Conservation (phyloP, 2,888 invertebrate genomes). For the Apodemia zela region DNA sequence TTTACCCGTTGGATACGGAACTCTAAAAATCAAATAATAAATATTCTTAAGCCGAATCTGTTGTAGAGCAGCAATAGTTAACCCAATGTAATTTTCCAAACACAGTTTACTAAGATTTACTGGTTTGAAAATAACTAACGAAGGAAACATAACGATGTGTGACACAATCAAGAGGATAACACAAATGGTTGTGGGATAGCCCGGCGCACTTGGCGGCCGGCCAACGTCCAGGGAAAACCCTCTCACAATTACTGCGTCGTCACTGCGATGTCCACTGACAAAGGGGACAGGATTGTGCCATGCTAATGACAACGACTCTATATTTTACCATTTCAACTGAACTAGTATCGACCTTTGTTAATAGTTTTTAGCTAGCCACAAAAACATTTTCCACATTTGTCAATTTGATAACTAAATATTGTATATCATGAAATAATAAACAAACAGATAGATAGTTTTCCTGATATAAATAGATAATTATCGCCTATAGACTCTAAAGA, state of each 20-base stretch:
- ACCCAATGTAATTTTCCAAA: no score
- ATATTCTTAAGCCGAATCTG: no score
- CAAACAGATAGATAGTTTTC: no score
- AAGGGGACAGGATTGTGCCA: background rate
- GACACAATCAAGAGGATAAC: background rate
- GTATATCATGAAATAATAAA: no score
- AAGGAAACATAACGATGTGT: background rate
- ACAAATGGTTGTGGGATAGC: background rate
- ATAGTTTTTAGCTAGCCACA: background rate
- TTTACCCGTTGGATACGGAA: no score
- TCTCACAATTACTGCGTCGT: background rate
- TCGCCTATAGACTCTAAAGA: no score
- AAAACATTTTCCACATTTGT: background rate
- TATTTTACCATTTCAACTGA: background rate
- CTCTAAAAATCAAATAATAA: no score
- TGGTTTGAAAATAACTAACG: background rate
- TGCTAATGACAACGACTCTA: background rate
- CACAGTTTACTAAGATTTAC: background rate
- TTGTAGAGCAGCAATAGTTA: no score
- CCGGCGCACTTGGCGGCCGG: constrained; percentile 18
- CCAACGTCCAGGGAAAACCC: constrained; percentile 19
- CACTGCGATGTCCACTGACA: background rate
- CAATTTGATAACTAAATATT: no score
- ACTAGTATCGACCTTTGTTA: background rate
- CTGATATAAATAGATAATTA: no score